Conservation (phyloP, 2,797 vertebrate genomes). For the Oreonectes daqikongensis region DNA sequence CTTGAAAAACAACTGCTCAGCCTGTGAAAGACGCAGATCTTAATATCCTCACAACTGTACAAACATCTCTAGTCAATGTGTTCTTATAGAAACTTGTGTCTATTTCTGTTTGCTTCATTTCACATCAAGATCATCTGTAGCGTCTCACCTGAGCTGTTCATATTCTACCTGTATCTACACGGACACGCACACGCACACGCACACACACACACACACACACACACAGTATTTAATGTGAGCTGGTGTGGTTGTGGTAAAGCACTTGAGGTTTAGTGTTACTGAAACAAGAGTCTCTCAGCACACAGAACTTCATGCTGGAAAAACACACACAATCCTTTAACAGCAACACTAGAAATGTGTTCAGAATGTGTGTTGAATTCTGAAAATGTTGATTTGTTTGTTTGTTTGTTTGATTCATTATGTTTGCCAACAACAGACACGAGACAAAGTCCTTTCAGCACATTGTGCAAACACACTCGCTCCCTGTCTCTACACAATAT, state of each 20-base stretch:
- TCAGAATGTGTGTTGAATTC: background rate
- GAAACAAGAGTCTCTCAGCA: conserved; percentile 4
- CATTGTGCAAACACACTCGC: conserved; percentile 26
- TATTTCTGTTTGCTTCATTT: background rate
- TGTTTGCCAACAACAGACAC: conserved; percentile 10
- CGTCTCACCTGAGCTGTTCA: background rate
- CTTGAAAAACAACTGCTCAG: background rate
- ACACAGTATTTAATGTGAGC: conserved; percentile 1
- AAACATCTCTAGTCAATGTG: background rate
- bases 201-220: background rate
- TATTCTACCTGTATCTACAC: background rate
- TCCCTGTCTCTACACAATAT: background rate
- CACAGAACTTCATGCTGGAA: background rate
- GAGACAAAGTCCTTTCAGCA: conserved; percentile 37
- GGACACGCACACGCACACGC: background rate
- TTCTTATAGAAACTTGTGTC: background rate
- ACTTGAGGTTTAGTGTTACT: conserved; percentile 17
- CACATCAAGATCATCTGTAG: background rate
- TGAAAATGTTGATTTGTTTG: background rate
- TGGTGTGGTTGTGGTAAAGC: background rate
- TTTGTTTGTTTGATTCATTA: background rate
- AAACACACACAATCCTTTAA: background rate
- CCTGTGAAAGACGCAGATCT: background rate
- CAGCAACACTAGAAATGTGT: background rate
- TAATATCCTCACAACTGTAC: background rate